Evolutionary conservation across 2,888 invertebrate species (phyloP), one percentile per base, ranked within the genome.

Genomic region (Glyphotaelius pellucidus): DNA sequence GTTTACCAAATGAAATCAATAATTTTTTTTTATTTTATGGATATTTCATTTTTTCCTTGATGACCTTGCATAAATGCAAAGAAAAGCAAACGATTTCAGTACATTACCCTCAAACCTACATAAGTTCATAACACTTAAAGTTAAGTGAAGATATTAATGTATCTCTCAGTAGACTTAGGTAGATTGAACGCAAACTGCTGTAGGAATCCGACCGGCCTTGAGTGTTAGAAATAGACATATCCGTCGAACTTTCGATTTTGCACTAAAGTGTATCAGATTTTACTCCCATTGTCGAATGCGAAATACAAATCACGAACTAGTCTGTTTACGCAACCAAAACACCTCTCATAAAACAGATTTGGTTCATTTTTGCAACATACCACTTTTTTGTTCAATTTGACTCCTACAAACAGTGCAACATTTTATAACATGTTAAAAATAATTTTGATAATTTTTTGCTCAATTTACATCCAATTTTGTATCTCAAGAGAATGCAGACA

Each of bases 241-340:
- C 42, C 86, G 86, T 88, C 67, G 15, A 88, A 88, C 88, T 88
- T 79, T 88, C 88, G 88, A 88, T 88, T 88, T 52, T 88, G 32
- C 30, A 32, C 67, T 67, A 67, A 88, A 88, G 32, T 88, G 79
- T 88, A 88, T 88, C 88, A 67, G 88, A 31, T 52, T 67, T 32
- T 25, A 86, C 30, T 42, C 47, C 42, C 42, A 86, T 42, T 86
- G 42, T 42, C 86, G 42, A 42, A 86, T 67, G 85, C 42, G 86
- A 67, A 67, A n/a, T 67, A 67, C 67, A 67, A 67, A 38, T 86
- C 86, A 86, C 47, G 86, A 86, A 86, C 38, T 30, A 30, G 86
- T 86, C 42, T 42, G 30, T 86, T 86, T 86, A 30, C 86, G 42
- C 47, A 86, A 86, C 32, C 47, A 47, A 86, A 38, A 42, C 42